phyloP scores from a whole-genome alignment of 2,113 vertebrate genomes.

The Corynorhinus townsendii region DNA sequence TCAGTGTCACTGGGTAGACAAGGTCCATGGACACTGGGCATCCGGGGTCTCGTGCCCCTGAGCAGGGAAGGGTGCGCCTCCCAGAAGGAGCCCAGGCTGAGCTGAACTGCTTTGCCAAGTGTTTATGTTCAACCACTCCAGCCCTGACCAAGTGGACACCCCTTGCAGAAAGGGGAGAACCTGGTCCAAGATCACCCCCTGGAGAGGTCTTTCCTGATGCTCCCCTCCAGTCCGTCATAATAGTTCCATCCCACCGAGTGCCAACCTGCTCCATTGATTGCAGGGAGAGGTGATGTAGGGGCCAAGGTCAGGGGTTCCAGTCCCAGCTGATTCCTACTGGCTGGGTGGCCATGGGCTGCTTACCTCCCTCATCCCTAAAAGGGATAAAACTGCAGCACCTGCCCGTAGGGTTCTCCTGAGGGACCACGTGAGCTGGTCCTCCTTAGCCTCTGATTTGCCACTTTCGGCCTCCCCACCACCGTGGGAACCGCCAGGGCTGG shows the following conservation, averaged over 20 bases:
- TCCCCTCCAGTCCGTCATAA: no score
- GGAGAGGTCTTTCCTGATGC: not conserved
- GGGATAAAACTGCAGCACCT: not conserved
- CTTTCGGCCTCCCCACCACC: not conserved
- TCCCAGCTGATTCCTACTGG: not conserved
- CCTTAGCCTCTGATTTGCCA: not conserved
- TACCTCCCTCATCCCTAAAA: not conserved
- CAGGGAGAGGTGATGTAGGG: accelerated
- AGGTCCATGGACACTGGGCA: not conserved
- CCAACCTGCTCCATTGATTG: not conserved
- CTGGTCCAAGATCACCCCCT: no score
- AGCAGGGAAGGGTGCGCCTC: not conserved
- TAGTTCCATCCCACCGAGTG: no score
- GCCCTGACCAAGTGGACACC: not conserved
- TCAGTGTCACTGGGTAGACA: not conserved
- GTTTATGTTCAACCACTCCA: not conserved
- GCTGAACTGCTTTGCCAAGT: not conserved
- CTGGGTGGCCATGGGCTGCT: accelerated
- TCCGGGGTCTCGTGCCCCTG: not conserved
- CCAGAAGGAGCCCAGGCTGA: not conserved
- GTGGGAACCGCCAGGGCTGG: not conserved
- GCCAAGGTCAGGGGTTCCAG: not conserved
- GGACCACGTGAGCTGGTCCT: not conserved
- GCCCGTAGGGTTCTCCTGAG: not conserved
- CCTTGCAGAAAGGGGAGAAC: not conserved